Percentiles rank a stretch among this genome's conserved stretches.
Evolutionary conservation across 2,797 vertebrate species (phyloP).

Genomic region (Crenuchus spilurus): DNA sequence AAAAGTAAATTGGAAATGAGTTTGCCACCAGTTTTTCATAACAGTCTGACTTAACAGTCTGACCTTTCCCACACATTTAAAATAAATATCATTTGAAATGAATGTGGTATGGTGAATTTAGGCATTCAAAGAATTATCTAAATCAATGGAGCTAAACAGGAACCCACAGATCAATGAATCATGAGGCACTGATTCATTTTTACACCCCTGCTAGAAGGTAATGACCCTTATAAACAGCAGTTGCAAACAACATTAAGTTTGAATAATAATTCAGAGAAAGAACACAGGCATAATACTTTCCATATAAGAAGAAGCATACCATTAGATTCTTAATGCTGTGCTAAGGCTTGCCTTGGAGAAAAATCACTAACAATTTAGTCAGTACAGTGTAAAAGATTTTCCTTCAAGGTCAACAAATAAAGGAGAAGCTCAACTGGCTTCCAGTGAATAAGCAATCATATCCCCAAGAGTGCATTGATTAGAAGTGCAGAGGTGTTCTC

Average conservation of each 20-base stretch:
- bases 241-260: conserved; percentile 2
- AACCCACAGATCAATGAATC: not conserved
- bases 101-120: too few species aligned
- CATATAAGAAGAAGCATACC: not conserved
- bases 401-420: conserved; percentile 9
- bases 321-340: not conserved
- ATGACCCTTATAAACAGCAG: not conserved
- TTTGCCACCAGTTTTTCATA: too few species aligned
- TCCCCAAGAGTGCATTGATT: conserved; percentile 8
- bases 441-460: not conserved
- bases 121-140: too few species aligned
- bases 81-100: too few species aligned
- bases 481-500: not conserved
- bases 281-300: not conserved
- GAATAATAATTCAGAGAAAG: too few species aligned
- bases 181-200: not conserved
- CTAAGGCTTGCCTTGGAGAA: not conserved
- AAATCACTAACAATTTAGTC: not conserved
- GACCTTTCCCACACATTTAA: too few species aligned
- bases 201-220: not conserved
- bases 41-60: too few species aligned
- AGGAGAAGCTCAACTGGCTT: not conserved
- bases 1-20: too few species aligned
- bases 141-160: not conserved
- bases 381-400: not conserved